Percentiles rank a stretch among this genome's conserved stretches.
Evolutionary conservation across 2,113 vertebrate species (phyloP).

Genomic region (Puffinus mauretanicus): DNA sequence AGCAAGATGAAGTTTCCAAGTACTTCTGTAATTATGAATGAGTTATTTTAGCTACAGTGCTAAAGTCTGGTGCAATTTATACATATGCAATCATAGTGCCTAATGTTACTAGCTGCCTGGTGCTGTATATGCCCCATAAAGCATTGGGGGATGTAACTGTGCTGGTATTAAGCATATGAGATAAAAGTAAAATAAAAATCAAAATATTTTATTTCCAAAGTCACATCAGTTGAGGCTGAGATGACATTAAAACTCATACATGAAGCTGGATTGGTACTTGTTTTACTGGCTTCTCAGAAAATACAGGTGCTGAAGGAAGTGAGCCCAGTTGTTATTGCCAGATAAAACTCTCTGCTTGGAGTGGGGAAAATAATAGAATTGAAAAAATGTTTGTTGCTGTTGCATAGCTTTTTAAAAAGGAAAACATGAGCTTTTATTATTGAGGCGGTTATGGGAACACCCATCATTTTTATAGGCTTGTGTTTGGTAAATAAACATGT

Average conservation of each 20-base stretch:
- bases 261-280: background rate
- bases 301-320: constrained; percentile 25
- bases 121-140: background rate
- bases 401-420: background rate
- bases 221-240: background rate
- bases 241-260: background rate
- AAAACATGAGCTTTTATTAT: background rate
- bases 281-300: constrained; percentile 35
- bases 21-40: background rate
- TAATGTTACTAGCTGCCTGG: background rate
- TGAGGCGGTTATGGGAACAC: background rate
- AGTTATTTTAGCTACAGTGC: background rate
- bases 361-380: background rate
- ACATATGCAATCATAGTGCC: background rate
- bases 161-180: background rate
- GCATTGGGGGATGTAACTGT: background rate
- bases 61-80: background rate
- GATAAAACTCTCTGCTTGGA: background rate
- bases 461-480: background rate
- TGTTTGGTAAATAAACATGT: background rate
- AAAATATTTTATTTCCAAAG: background rate
- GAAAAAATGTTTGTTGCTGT: background rate
- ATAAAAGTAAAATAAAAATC: constrained; percentile 7
- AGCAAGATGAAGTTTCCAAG: background rate
- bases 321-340: background rate